Base-by-base conservation (phyloP, 1,140 invertebrate genomes). In the Drosophila mauritiana region DNA sequence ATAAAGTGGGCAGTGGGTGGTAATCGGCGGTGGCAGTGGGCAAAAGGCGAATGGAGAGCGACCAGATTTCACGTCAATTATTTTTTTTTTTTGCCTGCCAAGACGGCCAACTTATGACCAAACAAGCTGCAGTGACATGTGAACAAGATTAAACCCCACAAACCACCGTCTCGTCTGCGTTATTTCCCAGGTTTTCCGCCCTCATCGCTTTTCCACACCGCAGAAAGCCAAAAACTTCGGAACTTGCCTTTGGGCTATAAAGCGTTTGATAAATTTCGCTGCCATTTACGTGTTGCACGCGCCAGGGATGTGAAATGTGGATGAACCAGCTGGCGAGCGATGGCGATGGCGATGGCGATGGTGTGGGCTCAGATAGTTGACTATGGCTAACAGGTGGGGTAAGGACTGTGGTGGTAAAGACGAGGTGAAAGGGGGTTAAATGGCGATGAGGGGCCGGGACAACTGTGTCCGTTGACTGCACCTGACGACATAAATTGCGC, bases 21-120 rank as follows among this genome's bases (percentile, higher is more conserved):
- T 36, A 45, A 59, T 64, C 62, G 53, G 53, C 25, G 15, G 17
- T 20, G 36, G 12, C 17, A 15, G 42, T 13, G 45, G 46, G 25
- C 11, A 8, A 46, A 40, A 31, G 17, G 27, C 27, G 4, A 31
- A 31, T 52, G 42, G 48, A 8, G 53, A 43, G 36, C 22, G 53
- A 58, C 70, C 61, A 73, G 76, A 83, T 86, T 79, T 88, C 70
- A 83, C 70, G 79, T 86, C 83, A 88, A 86, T 86, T 79, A 88
- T 82, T 68, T 45, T 37, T 7, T 25, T 31, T 57, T 51, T 27
- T 22, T 52, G 31, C 31, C 52, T 43, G 31, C 46, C 49, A 61
- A 59, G 49, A 59, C 55, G 34, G 64, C 46, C 63, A 76, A 84
- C 56, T 84, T 76, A 84, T 85, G 77, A 56, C 81, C 72, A 61